These are phyloP conservation scores for Pachliopta kotzebuea DNA, from an alignment of 2,888 invertebrate species.

Conservation along the genomic window DNA sequence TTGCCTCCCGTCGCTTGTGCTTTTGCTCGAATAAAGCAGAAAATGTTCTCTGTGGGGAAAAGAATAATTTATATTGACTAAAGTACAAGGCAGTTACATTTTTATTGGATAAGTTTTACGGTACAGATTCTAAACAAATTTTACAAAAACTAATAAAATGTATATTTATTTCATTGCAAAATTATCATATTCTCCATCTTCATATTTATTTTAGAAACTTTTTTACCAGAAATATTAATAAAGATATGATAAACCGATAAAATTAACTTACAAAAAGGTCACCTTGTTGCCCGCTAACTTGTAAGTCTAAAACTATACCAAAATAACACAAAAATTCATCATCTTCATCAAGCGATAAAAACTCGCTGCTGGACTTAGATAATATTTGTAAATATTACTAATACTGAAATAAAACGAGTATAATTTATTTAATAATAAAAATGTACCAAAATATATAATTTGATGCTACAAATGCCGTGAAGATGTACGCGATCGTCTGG, in stretches of 20 bases:
- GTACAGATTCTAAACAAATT: constrained; percentile 20
- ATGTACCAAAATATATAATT: background rate
- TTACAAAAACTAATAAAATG: background rate
- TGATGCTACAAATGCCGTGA: constrained; percentile 38
- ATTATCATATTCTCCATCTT: background rate
- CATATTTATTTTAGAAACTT: background rate
- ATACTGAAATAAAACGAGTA: too few species aligned
- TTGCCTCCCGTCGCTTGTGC: constrained; percentile 68
- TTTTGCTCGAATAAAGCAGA: constrained; percentile 70
- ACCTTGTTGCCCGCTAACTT: too few species aligned
- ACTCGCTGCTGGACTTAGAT: too few species aligned
- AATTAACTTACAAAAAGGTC: background rate
- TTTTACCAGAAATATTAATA: background rate
- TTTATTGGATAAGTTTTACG: constrained; percentile 29
- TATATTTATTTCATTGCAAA: background rate
- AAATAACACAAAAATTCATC: too few species aligned
- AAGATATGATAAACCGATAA: too few species aligned
- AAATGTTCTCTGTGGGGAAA: constrained; percentile 63
- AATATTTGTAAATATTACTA: too few species aligned
- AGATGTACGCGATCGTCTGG: constrained; percentile 61
- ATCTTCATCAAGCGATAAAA: too few species aligned
- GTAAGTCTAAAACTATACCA: background rate
- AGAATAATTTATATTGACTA: constrained; percentile 64
- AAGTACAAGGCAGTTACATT: constrained; percentile 48
- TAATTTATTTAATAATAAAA: background rate